These are phyloP conservation scores for Pseudochirops corinnae DNA, from an alignment of 2,797 vertebrate genomes.

Conservation along the genomic window DNA sequence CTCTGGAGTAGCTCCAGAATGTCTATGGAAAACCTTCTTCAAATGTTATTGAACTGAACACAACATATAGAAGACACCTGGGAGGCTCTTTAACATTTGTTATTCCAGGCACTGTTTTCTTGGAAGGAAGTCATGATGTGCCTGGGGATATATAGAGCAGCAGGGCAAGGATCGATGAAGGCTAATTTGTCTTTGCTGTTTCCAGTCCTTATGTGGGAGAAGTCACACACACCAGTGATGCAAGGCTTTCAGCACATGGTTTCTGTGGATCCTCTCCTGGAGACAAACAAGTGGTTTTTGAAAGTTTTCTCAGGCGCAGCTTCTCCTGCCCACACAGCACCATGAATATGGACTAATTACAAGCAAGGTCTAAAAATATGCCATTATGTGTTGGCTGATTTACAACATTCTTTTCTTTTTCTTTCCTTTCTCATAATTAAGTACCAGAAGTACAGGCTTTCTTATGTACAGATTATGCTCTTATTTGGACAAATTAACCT, in stretches of 20 bases:
- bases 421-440: slow-evolving; percentile 27
- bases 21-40: background rate
- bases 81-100: background rate
- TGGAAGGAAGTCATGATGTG: background rate
- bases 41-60: background rate
- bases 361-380: slow-evolving; percentile 50
- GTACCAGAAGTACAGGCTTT: slow-evolving; percentile 5
- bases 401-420: slow-evolving; percentile 29
- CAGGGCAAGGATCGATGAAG: background rate
- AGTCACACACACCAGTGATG: background rate
- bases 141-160: background rate
- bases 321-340: slow-evolving; percentile 58
- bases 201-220: background rate
- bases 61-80: background rate
- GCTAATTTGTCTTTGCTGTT: background rate
- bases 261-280: slow-evolving; percentile 52
- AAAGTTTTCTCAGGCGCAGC: slow-evolving; percentile 56
- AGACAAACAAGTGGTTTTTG: slow-evolving; percentile 58
- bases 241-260: slow-evolving; percentile 54
- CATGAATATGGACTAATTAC: slow-evolving; percentile 65
- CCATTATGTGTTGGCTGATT: slow-evolving; percentile 42
- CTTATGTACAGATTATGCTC: background rate
- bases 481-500: background rate
- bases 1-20: background rate
- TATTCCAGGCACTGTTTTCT: slow-evolving; percentile 16